Evolutionary conservation across 1,140 invertebrate genomes (phyloP).

Genomic region (Lasioglossum albipes): DNA sequence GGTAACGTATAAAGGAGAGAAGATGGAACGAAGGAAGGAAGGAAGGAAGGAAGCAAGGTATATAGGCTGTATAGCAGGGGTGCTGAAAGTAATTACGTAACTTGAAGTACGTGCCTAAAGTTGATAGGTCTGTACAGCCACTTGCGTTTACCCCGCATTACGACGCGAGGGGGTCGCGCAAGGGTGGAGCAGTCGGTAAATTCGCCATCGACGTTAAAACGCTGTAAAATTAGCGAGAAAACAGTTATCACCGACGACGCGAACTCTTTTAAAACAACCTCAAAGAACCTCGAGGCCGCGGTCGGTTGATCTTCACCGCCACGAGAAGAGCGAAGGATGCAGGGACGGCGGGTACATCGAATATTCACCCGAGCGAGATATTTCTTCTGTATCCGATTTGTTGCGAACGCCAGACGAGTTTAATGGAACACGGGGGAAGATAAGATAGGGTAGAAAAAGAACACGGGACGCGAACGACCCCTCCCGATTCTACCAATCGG

Average conservation of each 20-base stretch:
- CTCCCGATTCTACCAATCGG: constrained; percentile 62
- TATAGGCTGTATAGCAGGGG: constrained; percentile 56
- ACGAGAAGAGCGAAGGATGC: neutral
- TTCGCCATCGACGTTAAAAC: constrained; percentile 46
- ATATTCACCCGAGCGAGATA: neutral
- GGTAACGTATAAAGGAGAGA: constrained; percentile 10
- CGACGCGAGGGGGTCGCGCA: constrained; percentile 24
- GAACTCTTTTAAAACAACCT: neutral
- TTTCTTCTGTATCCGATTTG: constrained; percentile 10
- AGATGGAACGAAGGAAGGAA: constrained; percentile 46
- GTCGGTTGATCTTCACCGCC: neutral
- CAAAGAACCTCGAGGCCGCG: neutral
- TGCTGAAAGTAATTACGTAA: constrained; percentile 68
- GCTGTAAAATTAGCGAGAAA: constrained; percentile 40
- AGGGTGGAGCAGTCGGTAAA: constrained; percentile 35
- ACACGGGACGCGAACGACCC: too few relatives aligned
- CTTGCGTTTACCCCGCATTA: constrained; percentile 45
- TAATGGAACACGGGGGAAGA: too few relatives aligned
- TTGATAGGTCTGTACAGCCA: constrained; percentile 56
- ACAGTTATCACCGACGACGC: constrained; percentile 8
- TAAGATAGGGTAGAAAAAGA: too few relatives aligned
- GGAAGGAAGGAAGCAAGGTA: constrained; percentile 57
- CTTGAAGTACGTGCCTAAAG: constrained; percentile 61
- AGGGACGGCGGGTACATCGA: neutral
- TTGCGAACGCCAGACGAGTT: neutral